Evolutionary conservation across 2,888 invertebrate genomes (phyloP), one percentile per base, ranked within the genome.

Genomic region (Colletes collaris): DNA sequence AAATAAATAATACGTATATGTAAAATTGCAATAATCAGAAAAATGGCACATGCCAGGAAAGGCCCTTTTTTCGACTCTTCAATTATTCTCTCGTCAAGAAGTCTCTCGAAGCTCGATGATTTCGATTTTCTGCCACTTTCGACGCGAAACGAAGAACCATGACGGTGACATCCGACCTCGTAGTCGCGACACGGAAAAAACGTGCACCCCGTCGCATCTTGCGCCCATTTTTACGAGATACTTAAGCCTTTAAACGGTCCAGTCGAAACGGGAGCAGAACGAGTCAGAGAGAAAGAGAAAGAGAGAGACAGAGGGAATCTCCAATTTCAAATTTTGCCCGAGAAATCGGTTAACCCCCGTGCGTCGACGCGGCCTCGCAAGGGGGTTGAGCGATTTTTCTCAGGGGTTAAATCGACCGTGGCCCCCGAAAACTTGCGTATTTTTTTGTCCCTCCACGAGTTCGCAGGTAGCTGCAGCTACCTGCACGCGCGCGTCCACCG

Each of bases 341-440:
- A 87, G 90, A 91, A 93, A 92, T 93, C 92, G 92, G 92, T 93
- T 93, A 93, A 93, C 92, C 92, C 91, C 67, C 78, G 84, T 3
- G 79, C 71, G 79, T 81, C 84, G 87, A 82, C 76, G 80, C 78
- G 75, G 46, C 37, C 62, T 27, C 44, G 35, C 16, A 27, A 58
- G 59, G 70, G 77, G 70, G 62, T 76, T 55, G 77, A 64, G 83
- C 87, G 81, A 84, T 85, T 92, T 92, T 93, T 93, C 93, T 92
- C 92, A 92, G 91, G 91, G 92, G 91, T 92, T 92, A 92, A 93
- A 92, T 93, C 93, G 93, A 92, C 90, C 92, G 90, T 92, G 87
- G 86, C 86, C 84, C 85, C 87, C 86, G 64, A 76, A 71, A 81
- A 59, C 76, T 69, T 66, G 69, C 71, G 60, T 76, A 73, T 79